phyloP scores from a whole-genome alignment of 2,113 vertebrate species.

The Datnioides undecimradiatus region DNA sequence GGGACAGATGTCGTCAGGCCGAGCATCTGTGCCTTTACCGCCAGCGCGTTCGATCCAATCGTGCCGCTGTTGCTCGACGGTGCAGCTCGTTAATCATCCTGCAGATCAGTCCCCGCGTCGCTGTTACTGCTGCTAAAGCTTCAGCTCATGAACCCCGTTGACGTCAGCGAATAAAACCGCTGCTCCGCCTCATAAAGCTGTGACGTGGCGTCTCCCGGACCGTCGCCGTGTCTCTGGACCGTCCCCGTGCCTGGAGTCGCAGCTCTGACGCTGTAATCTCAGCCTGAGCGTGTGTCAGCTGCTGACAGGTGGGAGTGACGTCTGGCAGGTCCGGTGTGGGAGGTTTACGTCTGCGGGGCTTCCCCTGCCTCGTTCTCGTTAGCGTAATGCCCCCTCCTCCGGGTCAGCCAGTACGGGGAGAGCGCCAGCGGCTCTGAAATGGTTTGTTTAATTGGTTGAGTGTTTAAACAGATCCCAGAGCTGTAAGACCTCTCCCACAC shows the following conservation, averaged over 20 bases:
- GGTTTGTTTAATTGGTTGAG: conserved; percentile 42
- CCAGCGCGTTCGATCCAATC: neutral
- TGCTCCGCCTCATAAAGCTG: conserved; percentile 27
- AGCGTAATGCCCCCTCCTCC: conserved; percentile 3
- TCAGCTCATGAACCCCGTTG: conserved; percentile 14
- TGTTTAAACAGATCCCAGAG: conserved; percentile 51
- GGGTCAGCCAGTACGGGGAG: conserved; percentile 29
- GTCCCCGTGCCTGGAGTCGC: neutral
- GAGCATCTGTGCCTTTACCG: neutral
- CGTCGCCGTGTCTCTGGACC: conserved; percentile 30
- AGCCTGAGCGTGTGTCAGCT: neutral
- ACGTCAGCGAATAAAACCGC: conserved; percentile 35
- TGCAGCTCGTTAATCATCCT: neutral
- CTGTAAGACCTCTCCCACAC: conserved; percentile 31
- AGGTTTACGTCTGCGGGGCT: conserved; percentile 34
- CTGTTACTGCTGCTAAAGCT: neutral
- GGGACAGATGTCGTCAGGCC: neutral
- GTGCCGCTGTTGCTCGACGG: neutral
- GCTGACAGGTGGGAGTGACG: neutral
- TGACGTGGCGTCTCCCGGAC: conserved; percentile 34
- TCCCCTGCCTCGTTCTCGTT: conserved; percentile 20
- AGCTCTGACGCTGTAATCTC: conserved; percentile 1
- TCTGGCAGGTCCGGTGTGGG: conserved; percentile 25
- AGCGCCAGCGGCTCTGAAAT: conserved; percentile 28
- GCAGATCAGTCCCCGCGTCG: neutral